Conservation (phyloP, 2,888 invertebrate genomes). For the Caradrina clavipalpis region DNA sequence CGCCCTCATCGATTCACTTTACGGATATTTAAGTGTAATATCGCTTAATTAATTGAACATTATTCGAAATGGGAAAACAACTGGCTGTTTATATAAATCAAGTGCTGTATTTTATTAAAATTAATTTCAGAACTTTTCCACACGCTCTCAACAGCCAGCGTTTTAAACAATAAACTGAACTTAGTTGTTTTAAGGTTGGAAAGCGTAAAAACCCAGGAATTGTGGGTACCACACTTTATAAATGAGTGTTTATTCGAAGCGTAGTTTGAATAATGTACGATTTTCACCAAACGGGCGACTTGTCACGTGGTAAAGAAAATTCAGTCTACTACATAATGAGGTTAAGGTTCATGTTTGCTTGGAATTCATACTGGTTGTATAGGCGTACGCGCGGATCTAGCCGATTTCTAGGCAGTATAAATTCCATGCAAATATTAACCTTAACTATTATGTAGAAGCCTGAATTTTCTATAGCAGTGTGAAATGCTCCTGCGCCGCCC, state of each 20-base stretch:
- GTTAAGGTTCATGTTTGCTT: no score
- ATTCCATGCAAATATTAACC: no score
- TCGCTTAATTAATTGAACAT: slow-evolving; percentile 22
- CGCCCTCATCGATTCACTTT: slow-evolving; percentile 24
- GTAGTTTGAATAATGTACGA: slow-evolving; percentile 17
- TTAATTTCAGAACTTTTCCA: slow-evolving; percentile 40
- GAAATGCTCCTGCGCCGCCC: no score
- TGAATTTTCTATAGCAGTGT: no score
- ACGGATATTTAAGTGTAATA: slow-evolving; percentile 11
- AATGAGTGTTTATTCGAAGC: slow-evolving; percentile 29
- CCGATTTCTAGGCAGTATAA: no score
- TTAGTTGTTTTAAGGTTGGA: slow-evolving; percentile 20
- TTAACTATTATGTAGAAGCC: no score
- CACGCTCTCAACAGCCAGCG: slow-evolving; percentile 36
- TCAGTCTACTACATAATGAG: no score
- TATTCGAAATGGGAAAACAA: slow-evolving; percentile 17
- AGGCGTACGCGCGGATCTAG: no score
- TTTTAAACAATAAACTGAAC: slow-evolving; percentile 43
- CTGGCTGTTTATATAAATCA: slow-evolving; percentile 30
- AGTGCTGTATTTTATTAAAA: slow-evolving; percentile 16
- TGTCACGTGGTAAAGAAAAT: no score
- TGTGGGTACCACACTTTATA: not conserved
- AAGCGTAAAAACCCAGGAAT: slow-evolving; percentile 10
- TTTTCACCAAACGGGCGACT: no score
- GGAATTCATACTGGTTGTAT: no score